Evolutionary conservation across 1,140 invertebrate species (phyloP), one percentile per base, ranked within the genome.

Genomic region (Lepidurus apus): DNA sequence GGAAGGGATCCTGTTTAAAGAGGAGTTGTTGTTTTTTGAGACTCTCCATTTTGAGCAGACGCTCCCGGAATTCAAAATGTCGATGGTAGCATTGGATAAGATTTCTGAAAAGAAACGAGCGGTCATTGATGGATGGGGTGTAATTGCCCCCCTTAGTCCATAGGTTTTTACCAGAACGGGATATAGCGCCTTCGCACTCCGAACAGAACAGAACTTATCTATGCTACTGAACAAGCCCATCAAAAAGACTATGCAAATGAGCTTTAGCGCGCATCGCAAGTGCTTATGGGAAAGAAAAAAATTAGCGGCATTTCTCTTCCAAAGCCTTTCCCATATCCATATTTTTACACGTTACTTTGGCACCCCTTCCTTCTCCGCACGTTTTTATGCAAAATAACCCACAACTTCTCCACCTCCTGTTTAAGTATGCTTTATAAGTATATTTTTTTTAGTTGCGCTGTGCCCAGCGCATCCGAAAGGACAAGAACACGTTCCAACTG

Each of bases 191-290:
- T 65, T n/a, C 17, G 53, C 34, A 34, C 53, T 65, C 17, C 6
- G 53, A 13, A 13, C 53, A 13, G 17, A 65, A 65, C 53, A 7
- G 17, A 7, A n/a, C 21, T 65, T 65, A 65, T 65, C 53, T 65
- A 65, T 65, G 53, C 53, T 65, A 65, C 53, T 65, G 53, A 65
- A 65, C 53, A 65, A 65, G 53, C 53, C 53, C 53, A 65, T 65
- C 21, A n/a, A n/a, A 13, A 9, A 9, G 21, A 34, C 17, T 65
- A 65, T 65, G 53, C 53, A 65, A 65, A 65, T 65, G 53, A 65
- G 53, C 53, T 21, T 34, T n/a, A 21, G 53, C 53, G 17, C 9
- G 17, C 21, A 65, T 65, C 53, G 53, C 53, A n/a, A 65, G 17
- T 65, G 21, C 53, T 21, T 65, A 65, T 65, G 53, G 17, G 17